These are phyloP conservation scores for Xylocopa sonorina DNA, from an alignment of 1,140 invertebrate genomes.

Conservation along the genomic window DNA sequence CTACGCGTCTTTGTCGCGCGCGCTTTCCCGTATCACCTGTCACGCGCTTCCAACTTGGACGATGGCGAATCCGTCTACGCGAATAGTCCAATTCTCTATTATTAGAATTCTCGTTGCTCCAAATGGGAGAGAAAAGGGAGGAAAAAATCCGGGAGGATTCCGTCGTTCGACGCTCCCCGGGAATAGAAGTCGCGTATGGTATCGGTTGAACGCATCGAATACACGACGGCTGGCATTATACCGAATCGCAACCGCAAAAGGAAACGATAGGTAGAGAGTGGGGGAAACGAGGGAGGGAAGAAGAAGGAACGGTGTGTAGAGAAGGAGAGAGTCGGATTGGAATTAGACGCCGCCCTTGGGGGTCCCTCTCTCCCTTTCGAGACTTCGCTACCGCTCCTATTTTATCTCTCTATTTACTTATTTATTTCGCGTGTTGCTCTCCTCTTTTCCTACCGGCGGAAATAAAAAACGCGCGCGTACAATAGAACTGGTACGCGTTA, in stretches of 20 bases:
- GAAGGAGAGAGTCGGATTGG: neutral
- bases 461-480: too few species aligned
- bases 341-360: neutral
- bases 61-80: too few species aligned
- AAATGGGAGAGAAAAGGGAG: neutral
- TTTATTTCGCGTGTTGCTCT: neutral
- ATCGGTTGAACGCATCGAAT: slow-evolving; percentile 13
- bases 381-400: too few species aligned
- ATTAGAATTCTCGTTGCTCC: too few species aligned
- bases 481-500: too few species aligned
- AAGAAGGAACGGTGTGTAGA: neutral
- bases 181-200: slow-evolving; percentile 4
- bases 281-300: neutral
- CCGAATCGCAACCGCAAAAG: slow-evolving; percentile 10
- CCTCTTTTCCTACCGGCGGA: too few species aligned
- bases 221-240: neutral
- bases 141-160: neutral
- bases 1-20: slow-evolving; percentile 18
- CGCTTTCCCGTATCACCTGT: slow-evolving; percentile 20
- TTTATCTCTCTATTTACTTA: too few species aligned
- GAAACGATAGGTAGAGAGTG: neutral
- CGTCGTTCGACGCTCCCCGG: neutral
- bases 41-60: too few species aligned
- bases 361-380: too few species aligned
- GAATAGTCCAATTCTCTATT: too few species aligned